Evolutionary conservation across 2,113 vertebrate species (phyloP), one percentile per base, ranked within the genome.

Genomic region (Parus major): DNA sequence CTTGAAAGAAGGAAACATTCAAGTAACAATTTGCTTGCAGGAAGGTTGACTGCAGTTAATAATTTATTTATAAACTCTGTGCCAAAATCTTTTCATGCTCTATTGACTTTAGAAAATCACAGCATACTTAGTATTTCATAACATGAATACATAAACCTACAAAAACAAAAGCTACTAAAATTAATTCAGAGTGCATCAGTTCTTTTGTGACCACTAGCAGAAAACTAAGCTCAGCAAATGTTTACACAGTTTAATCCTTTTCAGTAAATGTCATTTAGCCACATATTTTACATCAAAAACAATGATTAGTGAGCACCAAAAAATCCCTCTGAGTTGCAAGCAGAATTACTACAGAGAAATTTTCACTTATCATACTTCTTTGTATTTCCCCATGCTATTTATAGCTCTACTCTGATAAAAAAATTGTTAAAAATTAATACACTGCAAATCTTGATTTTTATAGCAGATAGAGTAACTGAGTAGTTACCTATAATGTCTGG

Each of bases 401-500:
- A 55, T 2, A 81, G 33, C 16, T 73, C 42, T 64, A 17, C 12
- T 50, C 52, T 9, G 11, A 71, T 7, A 73, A 77, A 52, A 52
- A 11, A 4, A 4, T 9, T 33, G 52, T 60, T 39, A 28, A 56
- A 56, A 86, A 39, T 24, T 0, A 79, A 46, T 28, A 59, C 18
- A 84, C 10, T 42, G 16, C 27, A 86, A 71, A 60, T 68, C 11
- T 47, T 55, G 18, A 77, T 28, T n/a, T 63, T 72, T 12, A 20
- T 3, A 56, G 44, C 17, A 89, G 11, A 46, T 4, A 53, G 7
- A 69, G 3, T 56, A 82, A 91, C 16, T 52, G 7, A 73, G 35
- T 15, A 50, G n/a, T 82, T 98, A 99, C 99, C 99, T 99, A 97
- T 99, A 99, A 98, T 99, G 98, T 98, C 98, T 98, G 93, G 99